Percentiles rank a stretch among this genome's conserved stretches.
Evolutionary conservation across 1,140 invertebrate species (phyloP).

Genomic region (Lepidurus packardi): DNA sequence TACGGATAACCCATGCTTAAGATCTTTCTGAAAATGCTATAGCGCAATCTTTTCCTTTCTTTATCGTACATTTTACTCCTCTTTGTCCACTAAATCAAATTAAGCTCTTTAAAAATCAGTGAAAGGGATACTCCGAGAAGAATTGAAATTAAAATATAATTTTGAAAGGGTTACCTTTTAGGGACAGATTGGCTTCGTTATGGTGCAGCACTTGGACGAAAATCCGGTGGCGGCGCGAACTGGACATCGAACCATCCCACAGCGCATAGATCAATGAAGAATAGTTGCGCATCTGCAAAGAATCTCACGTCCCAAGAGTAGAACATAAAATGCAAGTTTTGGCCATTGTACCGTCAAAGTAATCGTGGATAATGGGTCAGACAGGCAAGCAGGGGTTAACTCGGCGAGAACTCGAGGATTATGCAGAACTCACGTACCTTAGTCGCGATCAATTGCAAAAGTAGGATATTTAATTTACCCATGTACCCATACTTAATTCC

Average conservation of each 20-base stretch:
- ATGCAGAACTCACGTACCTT: constrained; percentile 1
- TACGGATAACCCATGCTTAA: too few relatives aligned
- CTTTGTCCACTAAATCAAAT: too few relatives aligned
- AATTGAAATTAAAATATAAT: neutral
- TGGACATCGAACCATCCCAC: neutral
- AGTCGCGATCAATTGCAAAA: neutral
- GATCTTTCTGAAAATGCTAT: too few relatives aligned
- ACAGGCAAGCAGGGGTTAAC: neutral
- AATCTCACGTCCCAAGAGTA: neutral
- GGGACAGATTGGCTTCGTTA: neutral
- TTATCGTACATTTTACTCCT: too few relatives aligned
- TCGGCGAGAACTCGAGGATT: neutral
- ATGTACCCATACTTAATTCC: neutral
- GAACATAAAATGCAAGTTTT: neutral
- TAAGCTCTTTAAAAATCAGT: neutral
- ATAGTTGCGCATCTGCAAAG: neutral
- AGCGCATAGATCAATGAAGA: neutral
- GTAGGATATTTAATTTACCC: neutral
- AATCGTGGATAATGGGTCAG: neutral
- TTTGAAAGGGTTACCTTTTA: neutral
- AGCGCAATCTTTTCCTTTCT: too few relatives aligned
- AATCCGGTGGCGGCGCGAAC: neutral
- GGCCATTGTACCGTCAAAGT: neutral
- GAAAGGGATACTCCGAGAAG: neutral
- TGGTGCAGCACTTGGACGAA: neutral